These are phyloP conservation scores for Hippocampus comes DNA, from an alignment of 2,113 vertebrate species.

Conservation along the genomic window DNA sequence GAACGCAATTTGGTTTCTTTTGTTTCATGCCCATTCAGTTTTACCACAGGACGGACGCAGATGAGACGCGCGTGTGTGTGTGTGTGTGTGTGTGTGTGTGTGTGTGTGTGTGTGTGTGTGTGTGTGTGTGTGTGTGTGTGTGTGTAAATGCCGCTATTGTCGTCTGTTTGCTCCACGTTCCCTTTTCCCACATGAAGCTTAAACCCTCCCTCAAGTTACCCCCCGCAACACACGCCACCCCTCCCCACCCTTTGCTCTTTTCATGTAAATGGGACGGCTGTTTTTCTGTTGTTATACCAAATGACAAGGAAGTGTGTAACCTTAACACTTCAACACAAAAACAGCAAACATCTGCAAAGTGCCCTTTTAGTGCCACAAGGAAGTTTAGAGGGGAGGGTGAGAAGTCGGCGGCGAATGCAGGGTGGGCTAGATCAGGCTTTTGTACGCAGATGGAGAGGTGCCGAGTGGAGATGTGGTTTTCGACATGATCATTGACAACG, in stretches of 20 bases:
- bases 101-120: conserved; percentile 30
- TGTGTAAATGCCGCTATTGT: conserved; percentile 71
- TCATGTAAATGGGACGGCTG: conserved; percentile 76
- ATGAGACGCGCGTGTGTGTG: conserved; percentile 15
- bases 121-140: background rate
- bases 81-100: background rate
- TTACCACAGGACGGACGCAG: conserved; percentile 67
- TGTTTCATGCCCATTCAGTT: conserved; percentile 45
- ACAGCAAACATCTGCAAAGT: conserved; percentile 74
- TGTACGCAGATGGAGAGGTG: conserved; percentile 16
- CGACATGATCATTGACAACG: conserved; percentile 43
- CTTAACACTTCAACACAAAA: conserved; percentile 74
- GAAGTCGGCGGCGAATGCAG: background rate
- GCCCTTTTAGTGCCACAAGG: conserved; percentile 64
- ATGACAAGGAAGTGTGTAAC: conserved; percentile 78
- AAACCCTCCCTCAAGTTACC: conserved; percentile 11
- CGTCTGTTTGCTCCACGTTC: conserved; percentile 63
- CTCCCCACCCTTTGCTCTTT: conserved; percentile 68
- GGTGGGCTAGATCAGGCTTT: background rate
- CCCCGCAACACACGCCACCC: conserved; percentile 15
- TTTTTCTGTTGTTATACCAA: conserved; percentile 81
- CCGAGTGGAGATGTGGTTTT: conserved; percentile 42
- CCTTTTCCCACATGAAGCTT: conserved; percentile 68
- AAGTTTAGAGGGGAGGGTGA: conserved; percentile 49
- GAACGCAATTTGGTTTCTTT: conserved; percentile 13